A percentile compares a stretch with the other conserved stretches of the same genome.
Conservation (phyloP, 2,113 vertebrate species). For the Ammospiza nelsoni region DNA sequence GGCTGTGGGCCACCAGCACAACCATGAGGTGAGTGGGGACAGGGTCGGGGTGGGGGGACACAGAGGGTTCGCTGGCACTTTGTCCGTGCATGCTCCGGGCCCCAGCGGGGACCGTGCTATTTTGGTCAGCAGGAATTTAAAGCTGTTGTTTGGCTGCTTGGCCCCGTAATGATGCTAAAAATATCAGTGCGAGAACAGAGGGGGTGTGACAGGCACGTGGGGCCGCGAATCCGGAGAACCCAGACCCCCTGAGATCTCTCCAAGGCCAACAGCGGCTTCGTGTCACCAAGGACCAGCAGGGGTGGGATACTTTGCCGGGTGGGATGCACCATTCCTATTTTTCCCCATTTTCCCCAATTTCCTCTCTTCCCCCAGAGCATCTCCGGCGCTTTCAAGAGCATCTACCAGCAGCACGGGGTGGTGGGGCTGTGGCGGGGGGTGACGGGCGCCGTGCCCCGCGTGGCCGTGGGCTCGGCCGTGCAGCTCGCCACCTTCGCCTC, state of each 20-base stretch:
- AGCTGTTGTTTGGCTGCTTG: neutral
- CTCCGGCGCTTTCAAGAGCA: constrained; percentile 81
- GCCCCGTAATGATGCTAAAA: neutral
- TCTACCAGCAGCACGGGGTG: constrained; percentile 88
- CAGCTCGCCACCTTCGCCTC: constrained; percentile 92
- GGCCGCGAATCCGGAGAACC: fast-evolving
- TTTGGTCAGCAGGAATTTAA: neutral
- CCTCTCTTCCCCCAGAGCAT: constrained; percentile 76
- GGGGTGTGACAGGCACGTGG: neutral
- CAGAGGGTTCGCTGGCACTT: neutral
- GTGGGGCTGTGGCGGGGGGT: constrained; percentile 91
- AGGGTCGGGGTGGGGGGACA: neutral
- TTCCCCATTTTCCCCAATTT: fast-evolving
- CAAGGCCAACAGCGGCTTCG: fast-evolving
- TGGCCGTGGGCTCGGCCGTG: constrained; percentile 90
- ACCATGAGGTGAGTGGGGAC: constrained; percentile 83
- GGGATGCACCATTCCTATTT: fast-evolving
- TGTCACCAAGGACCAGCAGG: fast-evolving
- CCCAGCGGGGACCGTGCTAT: neutral
- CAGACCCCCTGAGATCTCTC: neutral
- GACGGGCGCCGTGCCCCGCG: constrained; percentile 87
- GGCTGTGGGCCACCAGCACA: constrained; percentile 93
- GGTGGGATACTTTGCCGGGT: neutral
- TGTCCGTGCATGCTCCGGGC: fast-evolving
- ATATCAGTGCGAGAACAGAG: neutral